Evolutionary conservation across 1,140 invertebrate species (phyloP).

Genomic region (Rhopalosiphum maidis): DNA sequence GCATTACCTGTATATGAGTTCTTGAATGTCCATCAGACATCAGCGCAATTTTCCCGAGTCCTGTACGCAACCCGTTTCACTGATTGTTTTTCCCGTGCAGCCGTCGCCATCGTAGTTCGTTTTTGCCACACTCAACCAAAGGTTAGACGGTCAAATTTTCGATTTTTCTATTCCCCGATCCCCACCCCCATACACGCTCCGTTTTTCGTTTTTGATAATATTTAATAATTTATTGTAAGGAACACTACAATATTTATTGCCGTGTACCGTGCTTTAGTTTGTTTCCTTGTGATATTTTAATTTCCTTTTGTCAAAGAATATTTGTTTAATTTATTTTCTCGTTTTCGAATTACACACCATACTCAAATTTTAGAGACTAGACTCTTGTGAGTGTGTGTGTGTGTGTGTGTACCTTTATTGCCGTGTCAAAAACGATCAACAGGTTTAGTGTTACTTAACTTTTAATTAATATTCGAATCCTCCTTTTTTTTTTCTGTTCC

Average conservation of each 20-base stretch:
- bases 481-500: slow-evolving; percentile 40
- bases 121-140: neutral
- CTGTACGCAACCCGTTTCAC: neutral
- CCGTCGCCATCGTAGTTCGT: neutral
- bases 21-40: neutral
- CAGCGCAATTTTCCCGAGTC: neutral
- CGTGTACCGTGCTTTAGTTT: neutral
- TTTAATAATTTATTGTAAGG: neutral
- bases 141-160: neutral
- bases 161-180: neutral
- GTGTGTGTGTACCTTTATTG: neutral
- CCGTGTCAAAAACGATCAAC: slow-evolving; percentile 36
- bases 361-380: neutral
- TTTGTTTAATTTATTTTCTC: neutral
- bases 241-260: neutral
- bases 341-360: neutral
- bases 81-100: neutral
- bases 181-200: neutral
- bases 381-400: neutral
- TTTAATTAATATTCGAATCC: neutral
- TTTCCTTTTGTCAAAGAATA: neutral
- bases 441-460: slow-evolving; percentile 30
- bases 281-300: neutral
- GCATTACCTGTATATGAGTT: neutral
- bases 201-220: slow-evolving; percentile 3